Percentiles rank a stretch among this genome's conserved stretches.
phyloP scores from a whole-genome alignment of 2,797 vertebrate species.

The Chelon auratus region DNA sequence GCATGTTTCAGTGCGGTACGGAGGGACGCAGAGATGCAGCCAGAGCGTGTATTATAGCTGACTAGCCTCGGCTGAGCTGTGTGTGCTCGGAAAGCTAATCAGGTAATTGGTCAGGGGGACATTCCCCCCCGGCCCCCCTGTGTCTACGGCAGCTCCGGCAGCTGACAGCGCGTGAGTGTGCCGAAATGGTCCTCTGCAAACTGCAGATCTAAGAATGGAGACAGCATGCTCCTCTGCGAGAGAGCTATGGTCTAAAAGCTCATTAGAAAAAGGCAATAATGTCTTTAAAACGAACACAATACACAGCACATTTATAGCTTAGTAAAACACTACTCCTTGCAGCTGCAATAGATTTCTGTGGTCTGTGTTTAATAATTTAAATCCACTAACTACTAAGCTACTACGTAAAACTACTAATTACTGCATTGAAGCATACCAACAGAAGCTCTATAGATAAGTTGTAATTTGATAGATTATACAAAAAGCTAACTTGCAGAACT shows the following conservation, averaged over 20 bases:
- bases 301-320: not conserved
- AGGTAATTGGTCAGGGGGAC: conserved; percentile 77
- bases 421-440: conserved; percentile 56
- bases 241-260: conserved; percentile 6
- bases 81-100: conserved; percentile 79
- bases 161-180: conserved; percentile 36
- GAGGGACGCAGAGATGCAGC: conserved; percentile 7
- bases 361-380: conserved; percentile 36
- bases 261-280: not conserved
- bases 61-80: conserved; percentile 51
- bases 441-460: conserved; percentile 61
- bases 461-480: conserved; percentile 68
- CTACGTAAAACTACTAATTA: conserved; percentile 69
- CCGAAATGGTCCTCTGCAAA: conserved; percentile 29
- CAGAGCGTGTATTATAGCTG: conserved; percentile 40
- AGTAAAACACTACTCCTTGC: conserved; percentile 10
- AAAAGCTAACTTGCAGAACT: conserved; percentile 56
- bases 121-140: conserved; percentile 53
- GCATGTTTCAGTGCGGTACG: conserved; percentile 10
- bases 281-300: not conserved
- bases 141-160: conserved; percentile 54
- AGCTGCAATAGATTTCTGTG: conserved; percentile 27
- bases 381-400: conserved; percentile 41
- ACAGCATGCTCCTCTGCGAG: not conserved
- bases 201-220: not conserved